Evolutionary conservation across 2,888 invertebrate genomes (phyloP), one percentile per base, ranked within the genome.

Genomic region (Orchesellides sinensis): DNA sequence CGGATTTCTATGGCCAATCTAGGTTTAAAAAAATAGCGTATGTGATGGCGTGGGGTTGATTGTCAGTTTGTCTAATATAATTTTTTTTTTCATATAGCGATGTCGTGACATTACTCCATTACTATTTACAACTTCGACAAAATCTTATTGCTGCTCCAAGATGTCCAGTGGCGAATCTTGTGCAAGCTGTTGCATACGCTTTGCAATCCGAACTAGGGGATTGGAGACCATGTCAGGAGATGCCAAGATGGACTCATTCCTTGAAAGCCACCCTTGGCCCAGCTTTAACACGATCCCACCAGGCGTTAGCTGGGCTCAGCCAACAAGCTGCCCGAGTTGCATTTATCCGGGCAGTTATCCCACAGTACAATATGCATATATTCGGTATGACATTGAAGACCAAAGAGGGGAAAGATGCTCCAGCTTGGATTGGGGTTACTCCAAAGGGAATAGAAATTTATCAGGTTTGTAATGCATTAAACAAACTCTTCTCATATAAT

Each of bases 51-150:
- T 23, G 10, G 6, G 23, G 6, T 23, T 59, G 17, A 25, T 5
- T 32, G 27, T 66, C 19, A 66, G 3, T 6, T 40, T 21, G 14
- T 35, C 19, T 61, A n/a, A 5, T 61, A 0, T 19, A 63, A 29
- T 61, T 4, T 17, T 47, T 47, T 74, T 47, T 68, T 79, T 68
- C 68, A 85, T 68, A 47, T 88, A 93, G 94, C 91, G 97, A 98
- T 92, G 96, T 96, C 89, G 93, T 95, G 88, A 96, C 97, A 73
- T 93, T 97, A 82, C 96, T 96, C 90, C 95, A 98, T 90, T 99
- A 98, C 91, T 99, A 97, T 91, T 92, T 96, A 89, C 98, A 99
- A 92, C 92, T 99, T 90, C 95, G 96, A 86, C 94, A 96, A 91
- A 99, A 99, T 91, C 92, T 94, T 80, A 91, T 93, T 82, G 91